Conservation (phyloP, 2,797 vertebrate genomes). For the Malacoctenus gilli region DNA sequence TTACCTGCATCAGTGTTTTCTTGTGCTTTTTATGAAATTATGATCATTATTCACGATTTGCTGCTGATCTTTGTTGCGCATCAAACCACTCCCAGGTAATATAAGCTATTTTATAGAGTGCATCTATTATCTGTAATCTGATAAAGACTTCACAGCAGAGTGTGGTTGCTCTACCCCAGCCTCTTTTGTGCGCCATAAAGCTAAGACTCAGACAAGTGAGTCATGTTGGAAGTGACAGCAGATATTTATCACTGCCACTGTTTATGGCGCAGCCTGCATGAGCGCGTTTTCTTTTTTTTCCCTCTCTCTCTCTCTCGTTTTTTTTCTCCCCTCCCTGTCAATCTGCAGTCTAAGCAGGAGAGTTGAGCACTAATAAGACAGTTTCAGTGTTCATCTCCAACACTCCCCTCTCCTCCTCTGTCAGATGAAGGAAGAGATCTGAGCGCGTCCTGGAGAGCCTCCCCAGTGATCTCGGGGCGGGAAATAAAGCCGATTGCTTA, state of each 20-base stretch:
- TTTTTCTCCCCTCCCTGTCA: slow-evolving; percentile 54
- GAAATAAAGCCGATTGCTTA: slow-evolving; percentile 61
- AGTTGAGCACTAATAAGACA: slow-evolving; percentile 74
- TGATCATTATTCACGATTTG: slow-evolving; percentile 68
- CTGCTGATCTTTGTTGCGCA: slow-evolving; percentile 43
- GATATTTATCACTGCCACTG: slow-evolving; percentile 81
- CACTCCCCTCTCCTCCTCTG: slow-evolving; percentile 39
- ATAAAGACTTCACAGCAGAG: slow-evolving; percentile 70
- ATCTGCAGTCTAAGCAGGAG: slow-evolving; percentile 59
- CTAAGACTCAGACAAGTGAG: slow-evolving; percentile 74
- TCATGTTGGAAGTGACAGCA: slow-evolving; percentile 79
- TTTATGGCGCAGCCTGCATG: slow-evolving; percentile 68
- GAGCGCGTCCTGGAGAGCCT: slow-evolving; percentile 53
- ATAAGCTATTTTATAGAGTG: slow-evolving; percentile 69
- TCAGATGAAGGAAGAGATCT: slow-evolving; percentile 64
- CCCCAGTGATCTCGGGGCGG: slow-evolving; percentile 39
- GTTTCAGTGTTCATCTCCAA: slow-evolving; percentile 58
- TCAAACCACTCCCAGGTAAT: slow-evolving; percentile 63
- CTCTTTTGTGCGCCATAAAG: slow-evolving; percentile 64
- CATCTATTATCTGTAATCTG: slow-evolving; percentile 76
- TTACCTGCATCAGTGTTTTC: slow-evolving; percentile 55
- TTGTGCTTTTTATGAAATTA: slow-evolving; percentile 56
- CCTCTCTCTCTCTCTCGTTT: too few species aligned
- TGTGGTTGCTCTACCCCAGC: slow-evolving; percentile 51
- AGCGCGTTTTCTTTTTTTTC: slow-evolving; percentile 54